Evolutionary conservation across 64 coral and sea anemone species (phyloP).

Genomic region (Pocillopora damicornis): DNA sequence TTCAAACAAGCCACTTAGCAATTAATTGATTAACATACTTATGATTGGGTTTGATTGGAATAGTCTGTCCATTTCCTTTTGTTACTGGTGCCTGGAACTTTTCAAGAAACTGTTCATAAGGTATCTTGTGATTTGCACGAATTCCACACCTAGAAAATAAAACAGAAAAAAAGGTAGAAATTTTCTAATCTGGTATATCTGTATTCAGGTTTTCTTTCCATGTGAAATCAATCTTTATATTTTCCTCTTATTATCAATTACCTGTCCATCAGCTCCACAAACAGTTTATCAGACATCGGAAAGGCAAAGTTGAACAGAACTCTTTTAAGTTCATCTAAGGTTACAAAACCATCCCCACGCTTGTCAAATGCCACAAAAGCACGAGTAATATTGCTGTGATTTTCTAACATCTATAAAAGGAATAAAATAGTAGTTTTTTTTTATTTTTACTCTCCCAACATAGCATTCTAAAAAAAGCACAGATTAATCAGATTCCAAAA

Average conservation of each 20-base stretch:
- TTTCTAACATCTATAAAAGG: conserved; percentile 74
- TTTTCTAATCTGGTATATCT: not conserved
- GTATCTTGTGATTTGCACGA: conserved; percentile 84
- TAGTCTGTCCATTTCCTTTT: conserved; percentile 72
- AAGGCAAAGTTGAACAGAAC: conserved; percentile 81
- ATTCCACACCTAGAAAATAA: conserved; percentile 79
- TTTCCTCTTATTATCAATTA: conserved; percentile 14
- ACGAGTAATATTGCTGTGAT: conserved; percentile 75
- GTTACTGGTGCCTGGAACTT: conserved; percentile 80
- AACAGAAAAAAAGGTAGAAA: not conserved
- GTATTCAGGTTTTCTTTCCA: not conserved
- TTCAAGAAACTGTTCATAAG: conserved; percentile 86
- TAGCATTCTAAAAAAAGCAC: too few relatives aligned
- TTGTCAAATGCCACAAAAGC: conserved; percentile 83
- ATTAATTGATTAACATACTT: conserved; percentile 39
- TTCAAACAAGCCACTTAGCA: too few relatives aligned
- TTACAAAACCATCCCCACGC: conserved; percentile 79
- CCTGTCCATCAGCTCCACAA: conserved; percentile 85
- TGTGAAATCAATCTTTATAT: not conserved
- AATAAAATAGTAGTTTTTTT: not conserved
- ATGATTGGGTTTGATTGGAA: conserved; percentile 73
- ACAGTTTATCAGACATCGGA: conserved; percentile 78
- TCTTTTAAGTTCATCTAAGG: conserved; percentile 82
- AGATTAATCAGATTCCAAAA: too few relatives aligned
- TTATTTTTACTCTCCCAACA: not conserved